Evolutionary conservation across 2,797 vertebrate species (phyloP).

Genomic region (Columba guinea): DNA sequence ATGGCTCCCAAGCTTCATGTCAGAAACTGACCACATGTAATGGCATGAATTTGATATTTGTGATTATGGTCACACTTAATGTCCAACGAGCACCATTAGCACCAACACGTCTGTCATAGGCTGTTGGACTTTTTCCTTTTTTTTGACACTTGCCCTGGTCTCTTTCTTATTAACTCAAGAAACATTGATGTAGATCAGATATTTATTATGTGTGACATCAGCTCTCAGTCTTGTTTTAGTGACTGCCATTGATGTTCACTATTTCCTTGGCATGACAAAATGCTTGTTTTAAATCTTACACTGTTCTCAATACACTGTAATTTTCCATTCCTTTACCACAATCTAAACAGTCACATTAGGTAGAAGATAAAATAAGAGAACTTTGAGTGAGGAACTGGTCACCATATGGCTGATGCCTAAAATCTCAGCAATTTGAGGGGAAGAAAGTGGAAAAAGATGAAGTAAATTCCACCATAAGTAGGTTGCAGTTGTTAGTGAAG

Average conservation of each 20-base stretch:
- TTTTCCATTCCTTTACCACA: constrained; percentile 24
- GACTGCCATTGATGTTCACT: neutral
- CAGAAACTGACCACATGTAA: neutral
- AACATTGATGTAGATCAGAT: neutral
- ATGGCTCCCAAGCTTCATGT: neutral
- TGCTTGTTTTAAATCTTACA: neutral
- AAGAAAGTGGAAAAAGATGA: constrained; percentile 36
- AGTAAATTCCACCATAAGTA: constrained; percentile 45
- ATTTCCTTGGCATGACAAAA: neutral
- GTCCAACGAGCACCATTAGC: neutral
- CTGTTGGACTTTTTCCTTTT: neutral
- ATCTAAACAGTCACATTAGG: constrained; percentile 46
- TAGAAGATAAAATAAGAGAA: constrained; percentile 59
- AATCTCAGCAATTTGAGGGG: constrained; percentile 56
- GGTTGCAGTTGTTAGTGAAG: constrained; percentile 38
- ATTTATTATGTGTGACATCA: neutral
- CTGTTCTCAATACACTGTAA: constrained; percentile 18
- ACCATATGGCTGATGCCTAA: constrained; percentile 56
- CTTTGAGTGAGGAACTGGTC: constrained; percentile 30
- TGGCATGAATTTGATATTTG: neutral
- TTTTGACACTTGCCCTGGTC: neutral
- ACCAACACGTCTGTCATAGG: neutral
- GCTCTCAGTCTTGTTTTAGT: neutral
- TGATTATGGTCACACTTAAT: neutral
- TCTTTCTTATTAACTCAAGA: neutral